Evolutionary conservation across 2,888 invertebrate species (phyloP).

Genomic region (Anarsia innoxiella): DNA sequence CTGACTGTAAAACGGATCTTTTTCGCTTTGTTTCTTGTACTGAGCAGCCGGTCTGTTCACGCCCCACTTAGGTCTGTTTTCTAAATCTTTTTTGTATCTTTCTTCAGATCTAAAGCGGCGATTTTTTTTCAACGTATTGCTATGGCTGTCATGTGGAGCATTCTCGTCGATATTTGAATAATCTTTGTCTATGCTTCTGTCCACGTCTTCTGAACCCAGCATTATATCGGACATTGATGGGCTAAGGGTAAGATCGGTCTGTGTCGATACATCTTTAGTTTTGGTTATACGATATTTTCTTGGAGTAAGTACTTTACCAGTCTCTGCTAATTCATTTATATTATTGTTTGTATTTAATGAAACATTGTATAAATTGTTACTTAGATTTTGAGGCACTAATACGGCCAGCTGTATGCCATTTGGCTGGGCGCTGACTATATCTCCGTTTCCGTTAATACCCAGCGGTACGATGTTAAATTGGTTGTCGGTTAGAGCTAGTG

Average conservation of each 20-base stretch:
- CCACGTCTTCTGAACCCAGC: conserved; percentile 48
- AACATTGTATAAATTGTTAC: conserved; percentile 57
- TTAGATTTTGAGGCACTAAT: conserved; percentile 69
- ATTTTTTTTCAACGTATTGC: conserved; percentile 68
- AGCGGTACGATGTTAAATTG: conserved; percentile 66
- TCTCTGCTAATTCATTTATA: conserved; percentile 43
- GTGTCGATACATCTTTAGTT: conserved; percentile 79
- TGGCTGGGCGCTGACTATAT: conserved; percentile 52
- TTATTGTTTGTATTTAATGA: conserved; percentile 58
- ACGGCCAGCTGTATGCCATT: conserved; percentile 77
- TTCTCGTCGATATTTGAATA: conserved; percentile 67
- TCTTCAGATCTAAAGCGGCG: conserved; percentile 71
- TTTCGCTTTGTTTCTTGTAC: conserved; percentile 92
- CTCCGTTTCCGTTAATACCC: conserved; percentile 52
- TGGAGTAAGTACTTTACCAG: conserved; percentile 56
- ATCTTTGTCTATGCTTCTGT: conserved; percentile 69
- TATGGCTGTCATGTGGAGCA: conserved; percentile 64
- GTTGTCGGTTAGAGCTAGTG: conserved; percentile 54
- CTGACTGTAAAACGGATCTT: conserved; percentile 88
- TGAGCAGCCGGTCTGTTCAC: conserved; percentile 85
- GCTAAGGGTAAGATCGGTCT: conserved; percentile 71
- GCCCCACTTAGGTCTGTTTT: conserved; percentile 83
- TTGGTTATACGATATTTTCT: conserved; percentile 64
- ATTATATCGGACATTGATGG: conserved; percentile 43
- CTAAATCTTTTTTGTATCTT: conserved; percentile 72